Evolutionary conservation across 37 sponge, comb jelly and placozoan genomes (phyloP).

Genomic region (Haliclona indistincta): DNA sequence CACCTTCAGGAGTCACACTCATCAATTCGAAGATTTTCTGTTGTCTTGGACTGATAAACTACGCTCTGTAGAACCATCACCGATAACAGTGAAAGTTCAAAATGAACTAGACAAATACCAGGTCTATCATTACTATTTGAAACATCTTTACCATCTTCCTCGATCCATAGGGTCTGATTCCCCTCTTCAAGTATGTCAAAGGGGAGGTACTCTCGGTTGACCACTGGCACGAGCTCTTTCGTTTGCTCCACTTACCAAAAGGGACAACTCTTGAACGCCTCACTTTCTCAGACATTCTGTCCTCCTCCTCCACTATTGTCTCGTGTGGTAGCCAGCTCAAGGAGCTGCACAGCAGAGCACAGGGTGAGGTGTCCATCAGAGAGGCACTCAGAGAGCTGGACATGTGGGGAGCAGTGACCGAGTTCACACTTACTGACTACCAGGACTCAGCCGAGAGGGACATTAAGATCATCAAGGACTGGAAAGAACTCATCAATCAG

Average conservation of each 20-base stretch:
- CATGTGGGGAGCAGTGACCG: constrained; percentile 89
- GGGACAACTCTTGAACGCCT: constrained; percentile 87
- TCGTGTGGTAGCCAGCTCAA: constrained; percentile 42
- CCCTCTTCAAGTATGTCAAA: constrained; percentile 86
- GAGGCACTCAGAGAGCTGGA: constrained; percentile 97
- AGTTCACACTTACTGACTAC: constrained; percentile 80
- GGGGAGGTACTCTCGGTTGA: constrained; percentile 93
- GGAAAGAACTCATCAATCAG: constrained; percentile 89
- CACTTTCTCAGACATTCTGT: constrained; percentile 69
- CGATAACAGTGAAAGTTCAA: constrained; percentile 77
- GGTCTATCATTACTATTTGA: constrained; percentile 19
- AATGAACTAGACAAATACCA: constrained; percentile 78
- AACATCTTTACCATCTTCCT: too few relatives aligned
- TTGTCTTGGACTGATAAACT: constrained; percentile 78
- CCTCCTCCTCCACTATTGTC: constrained; percentile 57
- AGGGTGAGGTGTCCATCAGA: constrained; percentile 97
- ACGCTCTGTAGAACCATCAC: constrained; percentile 43
- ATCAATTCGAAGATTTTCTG: constrained; percentile 90
- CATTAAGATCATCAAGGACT: constrained; percentile 89
- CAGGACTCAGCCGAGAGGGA: constrained; percentile 44
- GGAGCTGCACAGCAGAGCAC: constrained; percentile 76
- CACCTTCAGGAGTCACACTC: constrained; percentile 80
- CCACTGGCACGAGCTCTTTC: constrained; percentile 97
- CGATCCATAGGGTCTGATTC: constrained; percentile 65
- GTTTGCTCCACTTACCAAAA: constrained; percentile 72